phyloP scores from a whole-genome alignment of 2,888 invertebrate genomes.

The Byasa hedistus region DNA sequence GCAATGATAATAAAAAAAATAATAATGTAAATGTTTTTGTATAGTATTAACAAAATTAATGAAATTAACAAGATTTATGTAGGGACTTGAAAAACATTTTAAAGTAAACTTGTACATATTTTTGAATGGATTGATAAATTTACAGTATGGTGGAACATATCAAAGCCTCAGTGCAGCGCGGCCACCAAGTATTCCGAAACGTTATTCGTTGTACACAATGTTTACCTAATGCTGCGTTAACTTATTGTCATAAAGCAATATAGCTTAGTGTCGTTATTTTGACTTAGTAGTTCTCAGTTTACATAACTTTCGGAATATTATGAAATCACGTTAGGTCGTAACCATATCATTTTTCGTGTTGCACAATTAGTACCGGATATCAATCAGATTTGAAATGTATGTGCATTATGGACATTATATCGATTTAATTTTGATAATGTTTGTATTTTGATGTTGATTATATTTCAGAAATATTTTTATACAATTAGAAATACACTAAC shows the following conservation, averaged over 20 bases:
- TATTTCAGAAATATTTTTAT: constrained; percentile 80
- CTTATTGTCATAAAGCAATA: not conserved
- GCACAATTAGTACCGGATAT: constrained; percentile 45
- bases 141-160: constrained; percentile 57
- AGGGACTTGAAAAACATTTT: constrained; percentile 45
- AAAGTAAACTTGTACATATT: constrained; percentile 63
- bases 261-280: not conserved
- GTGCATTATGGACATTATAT: constrained; percentile 72
- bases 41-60: constrained; percentile 69
- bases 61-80: constrained; percentile 59
- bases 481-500: constrained; percentile 68
- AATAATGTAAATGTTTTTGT: constrained; percentile 78
- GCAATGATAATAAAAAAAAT: constrained; percentile 68
- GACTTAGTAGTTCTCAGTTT: not conserved
- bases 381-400: constrained; percentile 46
- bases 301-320: constrained; percentile 41
- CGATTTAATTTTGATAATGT: constrained; percentile 75
- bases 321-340: constrained; percentile 36
- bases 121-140: constrained; percentile 46
- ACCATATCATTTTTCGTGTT: constrained; percentile 49
- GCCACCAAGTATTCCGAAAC: constrained; percentile 47
- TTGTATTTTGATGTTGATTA: constrained; percentile 78
- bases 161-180: constrained; percentile 48
- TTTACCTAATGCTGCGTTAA: not conserved
- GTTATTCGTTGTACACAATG: constrained; percentile 31